Percentiles rank a stretch among this genome's conserved stretches.
Evolutionary conservation across 2,888 invertebrate genomes (phyloP).

Genomic region (Brachylomia viminalis): DNA sequence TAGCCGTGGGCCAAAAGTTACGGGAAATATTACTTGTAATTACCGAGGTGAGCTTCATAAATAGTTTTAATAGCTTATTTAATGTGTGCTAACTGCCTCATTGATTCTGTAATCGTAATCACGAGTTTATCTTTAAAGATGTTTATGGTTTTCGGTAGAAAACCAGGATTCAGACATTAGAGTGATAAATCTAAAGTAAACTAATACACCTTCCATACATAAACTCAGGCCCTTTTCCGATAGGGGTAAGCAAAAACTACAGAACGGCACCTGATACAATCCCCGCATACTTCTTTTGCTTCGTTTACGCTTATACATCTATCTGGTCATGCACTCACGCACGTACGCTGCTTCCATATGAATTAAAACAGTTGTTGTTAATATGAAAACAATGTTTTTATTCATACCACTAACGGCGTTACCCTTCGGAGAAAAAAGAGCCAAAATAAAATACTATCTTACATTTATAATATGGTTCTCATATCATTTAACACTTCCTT

Average conservation of each 20-base stretch:
- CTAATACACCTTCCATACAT: too few species aligned
- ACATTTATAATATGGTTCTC: not conserved
- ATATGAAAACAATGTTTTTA: too few species aligned
- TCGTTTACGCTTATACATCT: too few species aligned
- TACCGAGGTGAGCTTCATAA: constrained; percentile 26
- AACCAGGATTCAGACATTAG: not conserved
- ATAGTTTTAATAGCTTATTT: constrained; percentile 29
- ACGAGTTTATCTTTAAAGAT: not conserved
- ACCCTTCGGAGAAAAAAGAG: not conserved
- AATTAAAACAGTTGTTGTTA: not conserved
- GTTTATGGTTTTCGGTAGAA: not conserved
- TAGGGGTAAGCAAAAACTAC: too few species aligned
- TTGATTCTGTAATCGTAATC: constrained; percentile 13
- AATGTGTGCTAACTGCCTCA: constrained; percentile 24
- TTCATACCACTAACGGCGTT: too few species aligned
- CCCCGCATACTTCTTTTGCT: too few species aligned
- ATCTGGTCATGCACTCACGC: too few species aligned
- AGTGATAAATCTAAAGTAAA: too few species aligned
- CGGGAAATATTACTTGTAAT: constrained; percentile 46
- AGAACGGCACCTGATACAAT: too few species aligned
- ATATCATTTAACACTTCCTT: constrained; percentile 13
- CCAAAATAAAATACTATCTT: not conserved
- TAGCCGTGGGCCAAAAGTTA: constrained; percentile 8
- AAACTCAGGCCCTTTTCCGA: too few species aligned
- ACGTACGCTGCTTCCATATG: too few species aligned